Base-by-base conservation (phyloP, 1,140 invertebrate species). In the Xylocopa sonorina region DNA sequence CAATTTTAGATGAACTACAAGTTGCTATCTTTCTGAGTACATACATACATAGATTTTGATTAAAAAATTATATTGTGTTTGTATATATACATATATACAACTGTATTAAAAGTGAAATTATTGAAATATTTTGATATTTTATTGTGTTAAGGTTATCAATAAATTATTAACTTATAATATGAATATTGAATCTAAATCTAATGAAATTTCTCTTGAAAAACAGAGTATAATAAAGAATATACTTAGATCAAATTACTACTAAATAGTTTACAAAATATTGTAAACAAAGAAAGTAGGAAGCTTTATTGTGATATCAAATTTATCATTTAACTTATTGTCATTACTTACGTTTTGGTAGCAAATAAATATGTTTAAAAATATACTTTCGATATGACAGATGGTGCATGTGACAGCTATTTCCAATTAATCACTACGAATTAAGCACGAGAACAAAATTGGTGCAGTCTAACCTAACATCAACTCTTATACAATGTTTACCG, bases 381-480 rank as follows among this genome's bases (percentile, higher is more conserved):
- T 38, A 38, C 46, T 58, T 4, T 57, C 32, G 34, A 27, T n/a
- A 4, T 38, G n/a, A 41, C n/a, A 38, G 41, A 46, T 18, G 58
- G 12, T 77, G 58, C 38, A 16, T 57, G 1, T 21, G n/a, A 16
- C 58, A 58, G 38, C 58, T 10, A 21, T 29, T 69, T 48, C 6
- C 69, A 29, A 46, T 43, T 32, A 43, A 71, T 51, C 46, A 29
- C 34, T 9, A 32, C 38, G 60, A 71, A 78, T 16, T 51, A 34
- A 62, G 48, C 18, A 60, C 21, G 16, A 41, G 3, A 41, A 58
- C 43, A 21, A 34, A 58, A 32, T 9, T 60, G 34, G 32, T 43
- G 21, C 46, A 34, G 62, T 41, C 43, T 78, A 78, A 78, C 75
- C 75, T 78, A 71, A 76, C n/a, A 67, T 32, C 27, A 43, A 34